Percentiles rank a stretch among this genome's conserved stretches.
These are phyloP conservation scores for Phenganax stokvisi DNA, from an alignment of 92 coral and sea anemone species.

Conservation along the genomic window DNA sequence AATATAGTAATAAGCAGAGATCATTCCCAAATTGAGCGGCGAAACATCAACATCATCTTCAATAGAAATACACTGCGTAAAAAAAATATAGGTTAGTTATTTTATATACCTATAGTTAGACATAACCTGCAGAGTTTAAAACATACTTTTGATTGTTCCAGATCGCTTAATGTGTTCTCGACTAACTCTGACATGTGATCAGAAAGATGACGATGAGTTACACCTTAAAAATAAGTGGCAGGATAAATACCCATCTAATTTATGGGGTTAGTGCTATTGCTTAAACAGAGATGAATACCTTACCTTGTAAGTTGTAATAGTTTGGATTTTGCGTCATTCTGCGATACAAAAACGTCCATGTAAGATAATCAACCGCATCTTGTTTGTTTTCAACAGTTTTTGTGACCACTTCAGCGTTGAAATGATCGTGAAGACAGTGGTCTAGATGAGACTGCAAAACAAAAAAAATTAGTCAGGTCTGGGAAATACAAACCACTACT, in stretches of 20 bases:
- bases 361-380: conserved; percentile 93
- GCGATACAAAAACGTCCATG: conserved; percentile 93
- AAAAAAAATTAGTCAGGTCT: background rate
- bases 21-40: conserved; percentile 97
- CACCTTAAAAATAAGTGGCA: conserved; percentile 49
- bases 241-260: background rate
- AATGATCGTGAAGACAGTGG: conserved; percentile 93
- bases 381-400: conserved; percentile 96
- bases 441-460: conserved; percentile 78
- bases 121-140: background rate
- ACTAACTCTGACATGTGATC: conserved; percentile 99
- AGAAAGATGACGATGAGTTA: conserved; percentile 92
- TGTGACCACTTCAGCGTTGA: conserved; percentile 96
- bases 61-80: conserved; percentile 66
- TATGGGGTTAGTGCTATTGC: background rate
- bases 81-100: background rate
- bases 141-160: conserved; percentile 82
- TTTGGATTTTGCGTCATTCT: conserved; percentile 99
- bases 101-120: background rate
- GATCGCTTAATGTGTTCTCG: conserved; percentile 81
- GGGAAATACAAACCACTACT: background rate
- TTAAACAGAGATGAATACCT: background rate
- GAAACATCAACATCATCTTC: conserved; percentile 96
- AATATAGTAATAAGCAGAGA: conserved; percentile 95
- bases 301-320: conserved; percentile 96